phyloP scores from a whole-genome alignment of 2,113 vertebrate genomes.

The Notarius lentiginosus region DNA sequence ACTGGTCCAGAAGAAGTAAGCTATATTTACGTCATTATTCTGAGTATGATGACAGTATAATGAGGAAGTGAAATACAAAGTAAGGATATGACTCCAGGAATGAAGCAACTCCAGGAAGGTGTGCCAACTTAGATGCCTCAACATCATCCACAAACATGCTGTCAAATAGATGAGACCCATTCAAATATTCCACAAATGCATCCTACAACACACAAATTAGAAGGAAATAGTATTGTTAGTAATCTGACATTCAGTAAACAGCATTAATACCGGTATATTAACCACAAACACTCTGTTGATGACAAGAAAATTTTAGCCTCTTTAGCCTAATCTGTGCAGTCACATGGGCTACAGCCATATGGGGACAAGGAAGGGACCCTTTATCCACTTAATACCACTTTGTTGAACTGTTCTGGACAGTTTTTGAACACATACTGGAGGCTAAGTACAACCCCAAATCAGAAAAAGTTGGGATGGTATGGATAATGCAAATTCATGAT shows the following conservation, averaged over 20 bases:
- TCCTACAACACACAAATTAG: slow-evolving; percentile 66
- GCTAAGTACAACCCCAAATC: no score
- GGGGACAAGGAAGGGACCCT: no score
- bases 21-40: background rate
- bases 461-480: no score
- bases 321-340: background rate
- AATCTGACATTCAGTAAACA: background rate
- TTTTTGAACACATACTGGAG: no score
- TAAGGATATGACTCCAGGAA: slow-evolving; percentile 87
- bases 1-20: background rate
- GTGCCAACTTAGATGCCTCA: slow-evolving; percentile 72
- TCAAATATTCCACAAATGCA: slow-evolving; percentile 85
- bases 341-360: no score
- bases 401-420: no score
- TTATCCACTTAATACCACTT: no score
- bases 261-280: background rate
- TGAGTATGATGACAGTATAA: background rate
- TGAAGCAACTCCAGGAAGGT: slow-evolving; percentile 70
- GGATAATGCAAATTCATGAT: no score
- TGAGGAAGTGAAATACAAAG: background rate
- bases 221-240: background rate
- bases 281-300: background rate
- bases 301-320: background rate
- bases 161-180: slow-evolving; percentile 79
- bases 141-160: slow-evolving; percentile 78